Base-by-base conservation (phyloP, 2,113 vertebrate species). In the Erythrocercus mccallii region DNA sequence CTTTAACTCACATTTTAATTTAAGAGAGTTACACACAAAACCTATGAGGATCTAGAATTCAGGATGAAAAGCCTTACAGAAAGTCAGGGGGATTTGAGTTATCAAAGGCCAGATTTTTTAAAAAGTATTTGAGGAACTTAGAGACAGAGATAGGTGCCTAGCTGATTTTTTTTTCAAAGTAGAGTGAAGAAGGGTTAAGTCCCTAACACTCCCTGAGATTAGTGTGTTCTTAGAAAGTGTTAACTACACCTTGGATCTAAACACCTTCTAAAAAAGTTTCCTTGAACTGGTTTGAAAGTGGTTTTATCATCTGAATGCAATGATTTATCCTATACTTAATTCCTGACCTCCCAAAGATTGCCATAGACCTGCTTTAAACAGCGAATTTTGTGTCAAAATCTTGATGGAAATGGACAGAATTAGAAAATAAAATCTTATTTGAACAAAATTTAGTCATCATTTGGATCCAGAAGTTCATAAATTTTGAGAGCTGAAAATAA, bases 171-270 rank as follows among this genome's bases (percentile, higher is more conserved):
- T 84, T 93, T 90, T 83, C 58, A 83, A 94, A 93, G 82, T 23
- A 78, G 31, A 88, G 42, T 35, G 76, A 92, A 90, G 82, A 92
- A 83, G 60, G 82, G 94, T 93, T 94, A 97, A 97, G 51, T 70
- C 86, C 28, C 24, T 84, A 90, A 78, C 82, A 92, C 56, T 88
- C 47, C 73, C 48, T 81, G 86, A 96, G 92, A 94, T 92, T 87
- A 95, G 17, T 48, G 47, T 71, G 56, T 38, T 86, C 88, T 88
- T 89, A 96, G 83, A 81, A 84, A 85, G 56, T 89, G 69, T 53
- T 95, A 95, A 84, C 64, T 77, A 92, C 28, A 70, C n/a, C 22
- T 83, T 83, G 62, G 62, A 95, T 90, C 71, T 80, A 94, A 94
- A 95, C 81, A 58, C 44, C 61, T 92, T 73, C 48, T 19, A 10